Evolutionary conservation across 2,888 invertebrate genomes (phyloP), one percentile per base, ranked within the genome.

Genomic region (Chironomus riparius): DNA sequence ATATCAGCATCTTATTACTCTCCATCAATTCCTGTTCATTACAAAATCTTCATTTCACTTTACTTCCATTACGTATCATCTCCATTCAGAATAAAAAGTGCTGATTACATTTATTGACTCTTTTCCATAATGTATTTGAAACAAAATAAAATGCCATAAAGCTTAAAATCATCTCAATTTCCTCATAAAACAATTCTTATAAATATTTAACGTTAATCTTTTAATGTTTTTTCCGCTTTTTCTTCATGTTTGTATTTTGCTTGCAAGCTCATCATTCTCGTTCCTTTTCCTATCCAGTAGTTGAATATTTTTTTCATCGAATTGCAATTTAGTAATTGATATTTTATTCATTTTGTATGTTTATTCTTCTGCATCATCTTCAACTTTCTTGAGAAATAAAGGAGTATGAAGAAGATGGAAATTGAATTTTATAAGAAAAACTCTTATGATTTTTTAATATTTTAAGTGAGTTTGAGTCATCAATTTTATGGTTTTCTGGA

Each of bases 181-280:
- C 50, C 48, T 70, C 48, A 70, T 28, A 47, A 47, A 47, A 70
- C n/a, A 70, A 47, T 70, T 48, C 70, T 48, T 47, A 70, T 70
- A 70, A 70, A 70, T 70, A 70, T 70, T 70, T 70, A 47, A 48
- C 70, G 13, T 68, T 70, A 70, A 70, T 70, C 70, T 70, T 70
- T 70, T 70, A 70, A 70, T 70, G 70, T 70, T 38, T 38, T 68
- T 68, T 68, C 15, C 15, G 10, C 28, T 24, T 18, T 18, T 38
- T 47, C 38, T 68, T 68, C 38, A 38, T 38, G 38, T 38, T 38
- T 38, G 38, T 65, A 65, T 65, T 65, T 65, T 10, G 18, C 22
- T 56, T 56, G 18, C 56, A 56, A 15, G 56, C 56, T 56, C 18
- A 56, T 56, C 56, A 56, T 56, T 56, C 38, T 38, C 56, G 7